Conservation (phyloP, 2,888 invertebrate genomes). For the Stramonita haemastoma region DNA sequence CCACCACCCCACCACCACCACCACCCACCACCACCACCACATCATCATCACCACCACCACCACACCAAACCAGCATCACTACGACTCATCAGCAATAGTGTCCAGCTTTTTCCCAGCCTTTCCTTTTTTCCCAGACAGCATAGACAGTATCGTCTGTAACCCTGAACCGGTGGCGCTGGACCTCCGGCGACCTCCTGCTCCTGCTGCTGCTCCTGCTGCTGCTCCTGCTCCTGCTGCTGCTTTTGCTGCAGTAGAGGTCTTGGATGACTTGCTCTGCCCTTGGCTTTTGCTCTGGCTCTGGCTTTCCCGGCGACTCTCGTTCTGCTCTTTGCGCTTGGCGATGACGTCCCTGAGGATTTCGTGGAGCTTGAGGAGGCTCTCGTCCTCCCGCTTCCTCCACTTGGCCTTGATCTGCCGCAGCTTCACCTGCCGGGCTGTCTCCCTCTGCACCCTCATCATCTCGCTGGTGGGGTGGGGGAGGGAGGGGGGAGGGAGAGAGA, state of each 20-base stretch:
- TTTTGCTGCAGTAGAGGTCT: neutral
- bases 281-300: too few relatives aligned
- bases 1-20: too few relatives aligned
- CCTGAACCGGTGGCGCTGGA: too few relatives aligned
- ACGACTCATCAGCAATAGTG: neutral
- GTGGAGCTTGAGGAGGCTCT: slow-evolving; percentile 59
- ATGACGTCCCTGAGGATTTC: slow-evolving; percentile 64
- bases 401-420: slow-evolving; percentile 62
- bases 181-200: neutral
- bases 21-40: too few relatives aligned
- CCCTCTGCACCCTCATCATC: slow-evolving; percentile 64
- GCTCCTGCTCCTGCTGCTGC: neutral
- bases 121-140: neutral
- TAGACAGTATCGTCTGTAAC: neutral
- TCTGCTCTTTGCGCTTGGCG: slow-evolving; percentile 62
- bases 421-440: slow-evolving; percentile 60
- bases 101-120: neutral
- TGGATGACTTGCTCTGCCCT: slow-evolving; percentile 2
- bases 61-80: too few relatives aligned
- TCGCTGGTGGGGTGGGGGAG: slow-evolving; percentile 51
- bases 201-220: neutral
- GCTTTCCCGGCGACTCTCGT: slow-evolving; percentile 44
- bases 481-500: neutral
- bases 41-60: too few relatives aligned
- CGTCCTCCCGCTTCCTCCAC: slow-evolving; percentile 59